Evolutionary conservation across 30 jellyfish, hydroid and myxozoan genomes (phyloP).

Genomic region (Haliclystus octoradiatus): DNA sequence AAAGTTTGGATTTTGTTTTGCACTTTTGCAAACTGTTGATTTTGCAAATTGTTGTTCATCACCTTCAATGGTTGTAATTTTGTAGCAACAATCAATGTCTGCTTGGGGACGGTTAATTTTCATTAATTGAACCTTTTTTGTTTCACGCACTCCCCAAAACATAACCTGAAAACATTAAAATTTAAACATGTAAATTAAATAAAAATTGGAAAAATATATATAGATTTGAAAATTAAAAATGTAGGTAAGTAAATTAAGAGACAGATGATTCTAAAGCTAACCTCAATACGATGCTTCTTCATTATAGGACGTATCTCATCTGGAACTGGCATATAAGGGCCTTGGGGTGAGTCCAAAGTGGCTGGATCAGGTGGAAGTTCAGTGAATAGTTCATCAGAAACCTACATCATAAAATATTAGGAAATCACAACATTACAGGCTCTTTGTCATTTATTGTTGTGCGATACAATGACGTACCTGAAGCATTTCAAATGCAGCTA

Average conservation of each 20-base stretch:
- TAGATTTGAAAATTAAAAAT: no score
- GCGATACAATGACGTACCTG: slow-evolving; percentile 39
- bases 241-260: not conserved
- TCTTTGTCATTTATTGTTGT: not conserved
- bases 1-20: slow-evolving; percentile 75
- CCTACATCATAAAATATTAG: slow-evolving; percentile 9
- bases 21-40: slow-evolving; percentile 70
- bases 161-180: slow-evolving; percentile 29
- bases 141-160: slow-evolving; percentile 97
- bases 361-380: slow-evolving; percentile 80
- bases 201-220: no score
- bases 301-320: slow-evolving; percentile 65
- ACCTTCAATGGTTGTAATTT: slow-evolving; percentile 35
- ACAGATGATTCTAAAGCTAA: not conserved
- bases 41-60: slow-evolving; percentile 36
- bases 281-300: slow-evolving; percentile 81
- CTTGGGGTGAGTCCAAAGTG: slow-evolving; percentile 1
- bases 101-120: slow-evolving; percentile 69
- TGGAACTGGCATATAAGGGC: slow-evolving; percentile 34
- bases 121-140: slow-evolving; percentile 71
- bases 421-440: not conserved
- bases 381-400: slow-evolving; percentile 43
- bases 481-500: slow-evolving; percentile 95
- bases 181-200: not conserved
- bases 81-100: slow-evolving; percentile 84